Conservation (phyloP, 92 coral and sea anemone species). For the Parazoanthus swiftii region DNA sequence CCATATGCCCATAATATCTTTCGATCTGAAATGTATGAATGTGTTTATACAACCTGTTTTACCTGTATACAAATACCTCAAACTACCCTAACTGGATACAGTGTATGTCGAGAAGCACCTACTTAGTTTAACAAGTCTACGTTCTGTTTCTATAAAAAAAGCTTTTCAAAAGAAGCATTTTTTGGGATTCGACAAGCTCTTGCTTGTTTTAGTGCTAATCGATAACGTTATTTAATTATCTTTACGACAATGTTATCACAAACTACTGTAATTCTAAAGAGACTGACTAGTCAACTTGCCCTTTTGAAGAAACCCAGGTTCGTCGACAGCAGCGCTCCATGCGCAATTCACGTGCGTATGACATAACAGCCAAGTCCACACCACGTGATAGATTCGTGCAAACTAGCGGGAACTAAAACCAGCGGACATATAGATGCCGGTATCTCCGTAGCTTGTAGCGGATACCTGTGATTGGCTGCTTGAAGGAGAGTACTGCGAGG, state of each 20-base stretch:
- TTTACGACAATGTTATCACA: neutral
- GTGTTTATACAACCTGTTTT: too few relatives aligned
- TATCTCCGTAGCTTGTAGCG: conserved; percentile 64
- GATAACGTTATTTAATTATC: neutral
- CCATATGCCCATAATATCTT: too few relatives aligned
- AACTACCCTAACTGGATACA: neutral
- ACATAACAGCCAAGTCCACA: neutral
- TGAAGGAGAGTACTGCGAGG: conserved; percentile 49
- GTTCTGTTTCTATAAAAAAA: too few relatives aligned
- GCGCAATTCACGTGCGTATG: neutral
- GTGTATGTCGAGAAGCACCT: neutral
- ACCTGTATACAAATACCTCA: neutral
- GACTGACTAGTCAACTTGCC: neutral
- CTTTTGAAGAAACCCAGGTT: neutral
- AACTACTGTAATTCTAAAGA: neutral
- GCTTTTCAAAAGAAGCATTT: neutral
- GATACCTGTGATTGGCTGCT: conserved; percentile 69
- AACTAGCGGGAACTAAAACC: conserved; percentile 66
- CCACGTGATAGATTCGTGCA: conserved; percentile 1
- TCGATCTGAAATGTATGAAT: too few relatives aligned
- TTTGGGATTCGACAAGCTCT: neutral
- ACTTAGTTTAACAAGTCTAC: too few relatives aligned
- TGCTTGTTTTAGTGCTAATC: neutral
- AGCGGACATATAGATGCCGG: conserved; percentile 64
- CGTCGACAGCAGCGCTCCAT: neutral